phyloP scores from a whole-genome alignment of 2,797 vertebrate genomes.

The Microctenopoma stevenorrisi region DNA sequence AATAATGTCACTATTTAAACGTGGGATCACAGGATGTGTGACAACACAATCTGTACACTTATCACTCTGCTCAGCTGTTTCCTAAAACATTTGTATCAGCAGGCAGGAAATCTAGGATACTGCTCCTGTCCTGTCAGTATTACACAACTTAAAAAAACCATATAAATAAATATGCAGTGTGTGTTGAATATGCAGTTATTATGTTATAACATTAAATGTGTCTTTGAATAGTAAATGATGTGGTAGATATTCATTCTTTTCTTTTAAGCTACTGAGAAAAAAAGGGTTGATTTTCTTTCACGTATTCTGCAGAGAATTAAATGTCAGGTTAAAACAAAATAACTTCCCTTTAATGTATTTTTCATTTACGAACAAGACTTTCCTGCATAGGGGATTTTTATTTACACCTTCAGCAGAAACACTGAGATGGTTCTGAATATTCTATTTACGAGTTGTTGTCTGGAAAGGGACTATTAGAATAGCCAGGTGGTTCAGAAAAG shows the following conservation, averaged over 20 bases:
- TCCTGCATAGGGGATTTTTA: neutral
- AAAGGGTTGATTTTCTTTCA: neutral
- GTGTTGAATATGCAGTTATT: slow-evolving; percentile 6
- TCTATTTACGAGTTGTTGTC: slow-evolving; percentile 31
- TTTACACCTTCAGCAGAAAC: slow-evolving; percentile 8
- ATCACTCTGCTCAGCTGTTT: slow-evolving; percentile 60
- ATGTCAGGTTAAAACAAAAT: slow-evolving; percentile 4
- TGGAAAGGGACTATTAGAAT: slow-evolving; percentile 29
- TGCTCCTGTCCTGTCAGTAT: slow-evolving; percentile 39
- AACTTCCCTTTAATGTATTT: slow-evolving; percentile 10
- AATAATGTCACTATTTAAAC: slow-evolving; percentile 67
- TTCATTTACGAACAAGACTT: slow-evolving; percentile 18
- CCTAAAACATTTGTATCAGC: slow-evolving; percentile 40
- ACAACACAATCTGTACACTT: slow-evolving; percentile 70
- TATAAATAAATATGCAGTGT: neutral
- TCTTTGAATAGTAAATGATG: neutral
- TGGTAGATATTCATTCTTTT: neutral
- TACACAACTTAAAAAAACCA: slow-evolving; percentile 30
- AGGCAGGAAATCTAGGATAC: slow-evolving; percentile 46
- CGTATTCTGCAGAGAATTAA: slow-evolving; percentile 15
- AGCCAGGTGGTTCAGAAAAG: slow-evolving; percentile 25
- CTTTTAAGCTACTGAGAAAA: neutral
- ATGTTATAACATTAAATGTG: neutral
- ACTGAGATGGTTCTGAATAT: slow-evolving; percentile 10
- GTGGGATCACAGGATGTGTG: slow-evolving; percentile 58